Evolutionary conservation across 2,113 vertebrate genomes (phyloP).

Genomic region (Lasiurus borealis): DNA sequence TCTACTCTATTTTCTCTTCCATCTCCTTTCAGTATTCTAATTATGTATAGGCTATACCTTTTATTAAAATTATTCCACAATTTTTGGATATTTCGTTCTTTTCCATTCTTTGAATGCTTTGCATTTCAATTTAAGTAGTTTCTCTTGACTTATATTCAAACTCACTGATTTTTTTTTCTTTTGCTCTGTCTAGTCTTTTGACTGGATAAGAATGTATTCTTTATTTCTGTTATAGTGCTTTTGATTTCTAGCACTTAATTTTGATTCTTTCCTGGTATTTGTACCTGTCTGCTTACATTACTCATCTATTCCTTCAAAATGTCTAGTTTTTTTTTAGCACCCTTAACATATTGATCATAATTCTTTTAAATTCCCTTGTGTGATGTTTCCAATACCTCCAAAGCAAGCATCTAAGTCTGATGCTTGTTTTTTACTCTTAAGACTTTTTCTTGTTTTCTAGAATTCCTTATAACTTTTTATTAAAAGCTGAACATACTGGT

Average conservation of each 20-base stretch:
- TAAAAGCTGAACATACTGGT: neutral
- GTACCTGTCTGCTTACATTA: neutral
- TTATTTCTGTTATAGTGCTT: neutral
- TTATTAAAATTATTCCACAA: neutral
- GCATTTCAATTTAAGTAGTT: neutral
- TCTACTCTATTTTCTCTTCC: neutral
- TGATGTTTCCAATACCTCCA: neutral
- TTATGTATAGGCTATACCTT: neutral
- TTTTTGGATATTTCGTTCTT: neutral
- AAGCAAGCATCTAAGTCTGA: neutral
- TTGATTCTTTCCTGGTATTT: slow-evolving; percentile 9
- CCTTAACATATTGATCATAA: neutral
- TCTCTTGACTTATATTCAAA: neutral
- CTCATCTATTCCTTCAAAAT: neutral
- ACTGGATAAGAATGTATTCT: neutral
- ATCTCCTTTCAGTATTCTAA: neutral
- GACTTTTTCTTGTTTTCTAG: neutral
- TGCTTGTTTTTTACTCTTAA: neutral
- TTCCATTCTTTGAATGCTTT: neutral
- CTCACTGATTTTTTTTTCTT: neutral
- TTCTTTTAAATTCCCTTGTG: neutral
- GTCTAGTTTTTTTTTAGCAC: neutral
- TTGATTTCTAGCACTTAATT: neutral
- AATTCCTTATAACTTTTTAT: neutral
- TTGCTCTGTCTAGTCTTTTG: neutral